Percentiles rank a stretch among this genome's conserved stretches.
phyloP scores from a whole-genome alignment of 2,113 vertebrate species.

The Psittacula cyanocephala region DNA sequence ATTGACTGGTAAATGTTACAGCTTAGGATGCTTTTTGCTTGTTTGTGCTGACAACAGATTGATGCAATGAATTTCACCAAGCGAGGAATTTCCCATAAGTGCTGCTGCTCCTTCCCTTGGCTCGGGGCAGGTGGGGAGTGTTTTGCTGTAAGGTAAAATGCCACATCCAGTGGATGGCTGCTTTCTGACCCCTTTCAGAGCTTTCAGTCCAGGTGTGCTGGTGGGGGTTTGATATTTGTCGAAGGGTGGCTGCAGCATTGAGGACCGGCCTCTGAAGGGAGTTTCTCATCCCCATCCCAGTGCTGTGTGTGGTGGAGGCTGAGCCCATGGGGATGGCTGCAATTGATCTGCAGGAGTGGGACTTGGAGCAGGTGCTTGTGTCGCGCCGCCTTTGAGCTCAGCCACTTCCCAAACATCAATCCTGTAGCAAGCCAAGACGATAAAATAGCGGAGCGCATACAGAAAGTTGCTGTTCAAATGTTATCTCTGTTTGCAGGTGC shows the following conservation, averaged over 20 bases:
- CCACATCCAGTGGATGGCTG: neutral
- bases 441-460: fast-evolving
- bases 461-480: neutral
- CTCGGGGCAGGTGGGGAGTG: fast-evolving
- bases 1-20: neutral
- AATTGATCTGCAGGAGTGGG: neutral
- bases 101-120: neutral
- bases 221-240: neutral
- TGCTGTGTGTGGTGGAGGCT: neutral
- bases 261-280: neutral
- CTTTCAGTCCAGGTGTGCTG: fast-evolving
- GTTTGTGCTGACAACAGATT: neutral
- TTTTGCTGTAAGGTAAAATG: neutral
- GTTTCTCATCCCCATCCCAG: fast-evolving
- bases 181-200: neutral
- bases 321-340: neutral
- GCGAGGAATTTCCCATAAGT: neutral
- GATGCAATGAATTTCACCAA: fast-evolving
- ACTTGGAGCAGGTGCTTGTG: neutral
- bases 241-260: fast-evolving
- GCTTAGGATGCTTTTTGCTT: fast-evolving
- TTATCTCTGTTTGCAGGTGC: neutral
- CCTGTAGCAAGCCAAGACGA: neutral
- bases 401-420: neutral
- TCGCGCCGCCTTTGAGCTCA: fast-evolving